These are phyloP conservation scores for Drosophila mayaguana DNA, from an alignment of 2,888 invertebrate species.

Conservation along the genomic window DNA sequence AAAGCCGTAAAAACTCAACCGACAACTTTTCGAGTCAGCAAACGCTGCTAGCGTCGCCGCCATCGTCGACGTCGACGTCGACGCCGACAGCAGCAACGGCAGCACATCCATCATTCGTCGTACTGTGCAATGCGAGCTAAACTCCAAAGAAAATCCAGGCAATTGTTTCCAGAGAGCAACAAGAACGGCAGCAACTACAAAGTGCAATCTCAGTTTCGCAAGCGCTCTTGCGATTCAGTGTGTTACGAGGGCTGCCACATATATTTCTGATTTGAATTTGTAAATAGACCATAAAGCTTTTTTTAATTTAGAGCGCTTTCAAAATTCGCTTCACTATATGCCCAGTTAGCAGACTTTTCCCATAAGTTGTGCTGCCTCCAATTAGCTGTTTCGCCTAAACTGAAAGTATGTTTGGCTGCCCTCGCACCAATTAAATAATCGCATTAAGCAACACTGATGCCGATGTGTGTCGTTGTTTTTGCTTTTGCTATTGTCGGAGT, in stretches of 20 bases:
- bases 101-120: constrained; percentile 71
- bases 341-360: too few relatives aligned
- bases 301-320: background rate
- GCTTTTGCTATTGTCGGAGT: constrained; percentile 47
- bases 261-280: background rate
- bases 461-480: constrained; percentile 18
- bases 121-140: constrained; percentile 55
- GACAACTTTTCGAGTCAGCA: constrained; percentile 67
- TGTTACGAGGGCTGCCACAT: constrained; percentile 25
- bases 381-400: background rate
- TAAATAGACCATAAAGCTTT: background rate
- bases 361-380: background rate
- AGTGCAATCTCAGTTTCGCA: constrained; percentile 45
- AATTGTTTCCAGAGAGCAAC: constrained; percentile 51
- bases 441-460: constrained; percentile 20
- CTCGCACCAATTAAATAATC: constrained; percentile 45
- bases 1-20: constrained; percentile 73
- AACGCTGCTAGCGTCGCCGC: constrained; percentile 36
- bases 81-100: constrained; percentile 27
- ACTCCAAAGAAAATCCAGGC: constrained; percentile 45
- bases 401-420: constrained; percentile 3
- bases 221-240: constrained; percentile 30
- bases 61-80: constrained; percentile 4
- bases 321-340: background rate
- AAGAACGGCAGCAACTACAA: constrained; percentile 29